A percentile compares a stretch with the other conserved stretches of the same genome.
Conservation (phyloP, 2,888 invertebrate genomes). For the Leptogaster cylindrica region DNA sequence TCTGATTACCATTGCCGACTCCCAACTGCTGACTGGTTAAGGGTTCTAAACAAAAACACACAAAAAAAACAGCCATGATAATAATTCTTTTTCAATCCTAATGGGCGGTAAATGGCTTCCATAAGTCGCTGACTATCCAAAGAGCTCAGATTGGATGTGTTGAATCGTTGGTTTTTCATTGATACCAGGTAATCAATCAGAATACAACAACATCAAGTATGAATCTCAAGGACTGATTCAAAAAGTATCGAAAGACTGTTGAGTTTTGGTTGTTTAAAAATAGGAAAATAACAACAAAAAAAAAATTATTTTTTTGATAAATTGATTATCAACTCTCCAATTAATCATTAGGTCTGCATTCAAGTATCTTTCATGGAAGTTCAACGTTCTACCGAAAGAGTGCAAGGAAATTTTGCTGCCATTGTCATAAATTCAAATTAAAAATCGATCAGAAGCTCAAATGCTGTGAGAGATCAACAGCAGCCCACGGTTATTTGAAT, state of each 20-base stretch:
- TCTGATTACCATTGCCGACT: conserved; percentile 11
- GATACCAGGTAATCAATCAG: conserved; percentile 33
- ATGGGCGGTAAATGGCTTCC: conserved; percentile 25
- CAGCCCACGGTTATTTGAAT: conserved; percentile 3
- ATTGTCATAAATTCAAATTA: conserved; percentile 40
- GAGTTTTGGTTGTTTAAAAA: no score
- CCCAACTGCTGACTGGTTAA: neutral
- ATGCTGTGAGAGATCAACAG: conserved; percentile 31
- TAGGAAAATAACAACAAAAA: no score
- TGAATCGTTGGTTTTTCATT: no score
- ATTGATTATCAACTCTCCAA: conserved; percentile 30
- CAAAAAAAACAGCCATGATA: no score
- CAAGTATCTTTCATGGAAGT: neutral
- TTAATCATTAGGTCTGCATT: conserved; percentile 35
- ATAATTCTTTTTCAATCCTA: conserved; percentile 24
- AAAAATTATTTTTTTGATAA: no score
- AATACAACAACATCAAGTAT: neutral
- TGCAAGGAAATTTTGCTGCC: conserved; percentile 19
- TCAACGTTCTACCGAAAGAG: conserved; percentile 14
- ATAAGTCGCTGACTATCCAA: conserved; percentile 10
- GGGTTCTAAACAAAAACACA: neutral
- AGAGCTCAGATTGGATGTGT: conserved; percentile 24
- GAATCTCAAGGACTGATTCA: neutral
- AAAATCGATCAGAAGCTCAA: conserved; percentile 34
- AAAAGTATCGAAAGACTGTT: neutral